Percentiles rank a stretch among this genome's conserved stretches.
Evolutionary conservation across 1,140 invertebrate genomes (phyloP).

Genomic region (Ectropis grisescens): DNA sequence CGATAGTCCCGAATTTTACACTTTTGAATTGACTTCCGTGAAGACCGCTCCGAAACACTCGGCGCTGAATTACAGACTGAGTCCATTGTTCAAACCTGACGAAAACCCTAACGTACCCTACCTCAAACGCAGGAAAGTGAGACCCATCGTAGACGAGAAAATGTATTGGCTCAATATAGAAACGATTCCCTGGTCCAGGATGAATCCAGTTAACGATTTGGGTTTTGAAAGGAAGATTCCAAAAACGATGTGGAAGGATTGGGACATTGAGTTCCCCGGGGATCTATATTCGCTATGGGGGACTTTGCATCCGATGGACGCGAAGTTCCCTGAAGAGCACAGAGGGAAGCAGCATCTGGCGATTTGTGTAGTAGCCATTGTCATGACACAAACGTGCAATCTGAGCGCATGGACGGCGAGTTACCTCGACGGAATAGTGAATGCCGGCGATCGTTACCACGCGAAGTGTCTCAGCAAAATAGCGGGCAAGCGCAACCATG

Average conservation of each 20-base stretch:
- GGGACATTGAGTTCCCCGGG: slow-evolving; percentile 74
- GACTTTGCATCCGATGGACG: slow-evolving; percentile 68
- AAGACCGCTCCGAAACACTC: slow-evolving; percentile 61
- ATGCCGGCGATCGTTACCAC: slow-evolving; percentile 70
- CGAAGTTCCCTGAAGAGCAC: slow-evolving; percentile 43
- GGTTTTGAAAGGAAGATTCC: slow-evolving; percentile 60
- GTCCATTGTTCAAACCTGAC: slow-evolving; percentile 54
- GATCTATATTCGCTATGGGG: slow-evolving; percentile 74
- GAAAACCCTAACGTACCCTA: slow-evolving; percentile 47
- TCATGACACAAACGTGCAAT: slow-evolving; percentile 70
- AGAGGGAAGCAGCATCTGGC: slow-evolving; percentile 72
- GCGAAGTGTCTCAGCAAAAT: slow-evolving; percentile 50
- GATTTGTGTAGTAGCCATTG: slow-evolving; percentile 68
- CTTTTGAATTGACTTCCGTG: slow-evolving; percentile 68
- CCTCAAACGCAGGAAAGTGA: slow-evolving; percentile 28
- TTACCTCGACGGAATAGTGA: slow-evolving; percentile 72
- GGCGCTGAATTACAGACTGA: slow-evolving; percentile 54
- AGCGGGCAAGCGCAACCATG: slow-evolving; percentile 30
- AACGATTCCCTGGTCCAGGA: slow-evolving; percentile 66
- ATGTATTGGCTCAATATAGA: slow-evolving; percentile 70
- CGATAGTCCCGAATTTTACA: slow-evolving; percentile 59
- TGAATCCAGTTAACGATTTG: slow-evolving; percentile 60
- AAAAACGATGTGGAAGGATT: slow-evolving; percentile 69
- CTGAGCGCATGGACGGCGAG: slow-evolving; percentile 72
- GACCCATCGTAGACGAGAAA: slow-evolving; percentile 59